phyloP scores from a whole-genome alignment of 1,140 invertebrate genomes.

The Tribolium madens region DNA sequence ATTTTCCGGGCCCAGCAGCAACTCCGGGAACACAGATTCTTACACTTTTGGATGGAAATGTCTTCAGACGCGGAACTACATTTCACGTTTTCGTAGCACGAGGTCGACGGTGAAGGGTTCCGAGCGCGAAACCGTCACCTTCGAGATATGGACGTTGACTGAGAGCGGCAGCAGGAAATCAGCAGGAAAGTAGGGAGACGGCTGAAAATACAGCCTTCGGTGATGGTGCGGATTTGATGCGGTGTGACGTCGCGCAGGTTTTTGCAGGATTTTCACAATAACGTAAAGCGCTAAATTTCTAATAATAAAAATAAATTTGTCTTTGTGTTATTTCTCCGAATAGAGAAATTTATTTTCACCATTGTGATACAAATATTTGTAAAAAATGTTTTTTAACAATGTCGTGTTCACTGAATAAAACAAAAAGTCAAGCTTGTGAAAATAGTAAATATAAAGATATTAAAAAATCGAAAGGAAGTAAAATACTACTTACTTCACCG shows the following conservation, averaged over 20 bases:
- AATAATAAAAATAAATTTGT: no score
- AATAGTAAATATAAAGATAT: no score
- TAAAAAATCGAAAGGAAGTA: no score
- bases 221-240: neutral
- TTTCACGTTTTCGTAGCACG: slow-evolving; percentile 15
- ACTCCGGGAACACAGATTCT: neutral
- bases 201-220: slow-evolving; percentile 10
- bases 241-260: neutral
- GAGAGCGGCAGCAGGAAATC: slow-evolving; percentile 4
- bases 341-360: no score
- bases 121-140: slow-evolving; percentile 17
- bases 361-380: no score
- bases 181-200: slow-evolving; percentile 16
- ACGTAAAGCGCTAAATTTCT: no score
- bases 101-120: slow-evolving; percentile 15
- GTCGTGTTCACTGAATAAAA: no score
- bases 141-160: neutral
- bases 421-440: no score
- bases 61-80: slow-evolving; percentile 30
- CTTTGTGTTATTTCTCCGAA: no score
- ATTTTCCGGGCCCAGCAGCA: neutral
- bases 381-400: no score
- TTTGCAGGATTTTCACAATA: neutral
- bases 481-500: no score
- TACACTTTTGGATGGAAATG: slow-evolving; percentile 5